Evolutionary conservation across 2,113 vertebrate genomes (phyloP).

Genomic region (Elanoides forficatus): DNA sequence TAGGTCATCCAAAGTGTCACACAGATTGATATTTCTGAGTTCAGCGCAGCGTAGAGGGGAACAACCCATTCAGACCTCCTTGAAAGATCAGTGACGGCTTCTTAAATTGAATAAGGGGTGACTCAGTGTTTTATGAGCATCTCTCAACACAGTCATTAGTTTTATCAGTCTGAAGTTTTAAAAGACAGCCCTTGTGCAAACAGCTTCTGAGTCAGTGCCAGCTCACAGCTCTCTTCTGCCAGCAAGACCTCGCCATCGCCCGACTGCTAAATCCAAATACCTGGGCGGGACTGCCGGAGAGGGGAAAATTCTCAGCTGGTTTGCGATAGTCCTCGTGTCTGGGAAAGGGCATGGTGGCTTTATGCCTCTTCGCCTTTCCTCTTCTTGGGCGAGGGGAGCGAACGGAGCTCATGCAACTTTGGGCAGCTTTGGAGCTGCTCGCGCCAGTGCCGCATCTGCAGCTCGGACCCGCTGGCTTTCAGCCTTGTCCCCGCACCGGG

Average conservation of each 20-base stretch:
- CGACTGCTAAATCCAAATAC: not conserved
- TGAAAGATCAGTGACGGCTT: not conserved
- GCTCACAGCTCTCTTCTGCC: not conserved
- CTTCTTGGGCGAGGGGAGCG: not conserved
- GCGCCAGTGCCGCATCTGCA: not conserved
- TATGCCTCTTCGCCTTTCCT: not conserved
- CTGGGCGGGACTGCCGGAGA: not conserved
- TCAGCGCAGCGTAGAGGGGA: not conserved
- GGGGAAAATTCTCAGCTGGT: not conserved
- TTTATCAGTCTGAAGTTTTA: slow-evolving; percentile 52
- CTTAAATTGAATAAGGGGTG: not conserved
- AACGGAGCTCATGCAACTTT: not conserved
- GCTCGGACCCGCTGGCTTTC: not conserved
- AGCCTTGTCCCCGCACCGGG: not conserved
- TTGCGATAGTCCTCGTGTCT: not conserved
- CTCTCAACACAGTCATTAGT: slow-evolving; percentile 44
- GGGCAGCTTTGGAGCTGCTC: not conserved
- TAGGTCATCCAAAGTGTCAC: not conserved
- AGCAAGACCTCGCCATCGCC: not conserved
- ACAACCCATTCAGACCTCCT: not conserved
- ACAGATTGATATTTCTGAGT: not conserved
- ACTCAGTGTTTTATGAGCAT: not conserved
- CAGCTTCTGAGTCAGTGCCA: not conserved
- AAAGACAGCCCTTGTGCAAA: slow-evolving; percentile 37
- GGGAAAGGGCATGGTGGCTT: not conserved